Evolutionary conservation across 92 coral and sea anemone genomes (phyloP), one percentile per base, ranked within the genome.

Genomic region (Actinostola sp.): DNA sequence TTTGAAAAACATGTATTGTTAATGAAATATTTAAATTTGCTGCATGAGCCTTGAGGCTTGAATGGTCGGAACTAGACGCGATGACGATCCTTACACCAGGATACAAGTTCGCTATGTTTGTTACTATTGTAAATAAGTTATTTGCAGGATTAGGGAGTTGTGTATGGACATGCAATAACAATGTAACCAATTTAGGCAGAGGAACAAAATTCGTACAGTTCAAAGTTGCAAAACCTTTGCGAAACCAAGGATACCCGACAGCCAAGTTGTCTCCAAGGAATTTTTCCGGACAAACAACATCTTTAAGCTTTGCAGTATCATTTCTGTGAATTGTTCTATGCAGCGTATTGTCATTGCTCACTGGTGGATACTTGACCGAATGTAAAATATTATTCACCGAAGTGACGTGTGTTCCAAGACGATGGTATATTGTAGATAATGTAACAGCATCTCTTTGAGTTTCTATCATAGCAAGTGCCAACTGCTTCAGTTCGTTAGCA

Each of bases 281-380:
- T 30, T 76, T 83, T 45, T 95, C 99, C 1, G 99, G 99, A 20
- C 99, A 95, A 69, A 95, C 89, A 43, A 88, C 97, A 21, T 82
- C 74, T 27, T 77, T 76, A 33, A 57, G n/a, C 72, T 34, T 50
- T 17, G 31, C 0, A 52, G 43, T 23, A 0, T 17, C 28, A 17
- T 30, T 50, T 6, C 13, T 49, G 8, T 14, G 0, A 21, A 9
- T 17, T 52, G 23, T 76, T 55, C 31, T 45, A 27, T 26, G 33
- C 16, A 57, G 42, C 5, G 57, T 26, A 26, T 50, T 57, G 19
- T 62, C 64, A 11, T 70, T 75, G 20, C 11, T 33, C 5, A 83
- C 51, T 12, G 56, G 63, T 60, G 77, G 50, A 23, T 73, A 82
- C 32, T 80, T 78, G 12, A 90, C 48, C 21, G 80, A 71, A 27